A percentile compares a stretch with the other conserved stretches of the same genome.
These are phyloP conservation scores for Anguilla anguilla DNA, from an alignment of 2,797 vertebrate species.

Conservation along the genomic window DNA sequence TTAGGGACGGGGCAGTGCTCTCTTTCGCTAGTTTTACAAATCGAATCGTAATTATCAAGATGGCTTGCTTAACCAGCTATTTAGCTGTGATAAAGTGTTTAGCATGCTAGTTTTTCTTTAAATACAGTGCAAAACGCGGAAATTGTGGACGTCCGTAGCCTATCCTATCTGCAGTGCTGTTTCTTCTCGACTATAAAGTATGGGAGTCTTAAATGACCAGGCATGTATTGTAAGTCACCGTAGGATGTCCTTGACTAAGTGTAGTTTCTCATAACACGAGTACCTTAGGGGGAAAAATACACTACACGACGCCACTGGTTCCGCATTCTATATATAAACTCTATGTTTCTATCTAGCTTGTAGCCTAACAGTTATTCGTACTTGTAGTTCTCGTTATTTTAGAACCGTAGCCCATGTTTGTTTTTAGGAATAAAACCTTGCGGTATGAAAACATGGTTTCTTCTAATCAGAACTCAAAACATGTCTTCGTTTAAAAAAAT, in stretches of 20 bases:
- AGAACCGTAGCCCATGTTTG: neutral
- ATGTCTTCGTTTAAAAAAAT: neutral
- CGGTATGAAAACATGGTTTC: neutral
- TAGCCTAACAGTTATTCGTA: neutral
- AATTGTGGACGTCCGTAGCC: neutral
- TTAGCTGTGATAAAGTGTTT: neutral
- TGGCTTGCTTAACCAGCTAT: neutral
- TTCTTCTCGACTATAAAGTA: neutral
- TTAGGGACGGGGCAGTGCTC: neutral
- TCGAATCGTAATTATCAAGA: neutral
- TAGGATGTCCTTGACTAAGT: neutral
- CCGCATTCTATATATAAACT: neutral
- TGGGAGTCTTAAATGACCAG: neutral
- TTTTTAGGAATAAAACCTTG: neutral
- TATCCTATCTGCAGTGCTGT: neutral
- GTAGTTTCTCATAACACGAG: slow-evolving; percentile 1
- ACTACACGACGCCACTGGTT: neutral
- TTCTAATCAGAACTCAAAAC: neutral
- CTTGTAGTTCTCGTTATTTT: neutral
- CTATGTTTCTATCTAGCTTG: neutral
- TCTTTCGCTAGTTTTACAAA: neutral
- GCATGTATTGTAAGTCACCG: neutral
- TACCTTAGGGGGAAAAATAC: neutral
- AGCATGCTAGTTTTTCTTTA: neutral
- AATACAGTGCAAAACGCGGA: neutral